These are phyloP conservation scores for Cerceris ruficornis DNA, from an alignment of 2,888 invertebrate species.

Conservation along the genomic window DNA sequence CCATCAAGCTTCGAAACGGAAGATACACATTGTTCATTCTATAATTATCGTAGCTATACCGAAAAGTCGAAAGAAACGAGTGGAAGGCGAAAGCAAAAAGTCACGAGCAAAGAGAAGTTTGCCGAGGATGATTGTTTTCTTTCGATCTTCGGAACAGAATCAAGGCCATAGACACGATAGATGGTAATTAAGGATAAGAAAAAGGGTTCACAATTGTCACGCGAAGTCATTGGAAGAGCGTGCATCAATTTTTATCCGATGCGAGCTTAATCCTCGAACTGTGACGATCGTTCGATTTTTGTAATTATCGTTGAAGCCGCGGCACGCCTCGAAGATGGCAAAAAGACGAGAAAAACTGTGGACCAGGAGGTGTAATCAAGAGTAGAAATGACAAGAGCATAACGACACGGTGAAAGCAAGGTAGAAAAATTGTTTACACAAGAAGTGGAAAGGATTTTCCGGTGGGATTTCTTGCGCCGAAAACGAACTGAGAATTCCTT, in stretches of 20 bases:
- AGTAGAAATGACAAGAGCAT: not conserved
- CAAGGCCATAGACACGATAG: too few species aligned
- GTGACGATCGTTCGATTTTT: not conserved
- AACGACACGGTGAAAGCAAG: slow-evolving; percentile 4
- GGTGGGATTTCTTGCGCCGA: not conserved
- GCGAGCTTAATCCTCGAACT: not conserved
- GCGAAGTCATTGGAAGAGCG: not conserved
- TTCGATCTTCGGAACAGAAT: too few species aligned
- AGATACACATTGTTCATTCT: too few species aligned
- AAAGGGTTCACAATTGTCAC: too few species aligned
- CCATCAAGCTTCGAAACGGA: too few species aligned
- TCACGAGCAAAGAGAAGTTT: too few species aligned
- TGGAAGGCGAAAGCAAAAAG: too few species aligned
- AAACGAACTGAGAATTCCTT: not conserved
- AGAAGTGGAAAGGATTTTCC: not conserved
- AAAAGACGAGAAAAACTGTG: not conserved
- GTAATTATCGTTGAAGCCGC: not conserved
- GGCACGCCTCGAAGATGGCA: too few species aligned
- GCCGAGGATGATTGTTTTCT: too few species aligned
- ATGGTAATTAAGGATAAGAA: too few species aligned
- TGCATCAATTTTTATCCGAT: not conserved
- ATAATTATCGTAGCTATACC: too few species aligned
- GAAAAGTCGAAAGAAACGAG: too few species aligned
- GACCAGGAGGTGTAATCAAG: not conserved
- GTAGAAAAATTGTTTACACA: not conserved